Evolutionary conservation across 2,113 vertebrate species (phyloP).

Genomic region (Sinocyclocheilus anophthalmus): DNA sequence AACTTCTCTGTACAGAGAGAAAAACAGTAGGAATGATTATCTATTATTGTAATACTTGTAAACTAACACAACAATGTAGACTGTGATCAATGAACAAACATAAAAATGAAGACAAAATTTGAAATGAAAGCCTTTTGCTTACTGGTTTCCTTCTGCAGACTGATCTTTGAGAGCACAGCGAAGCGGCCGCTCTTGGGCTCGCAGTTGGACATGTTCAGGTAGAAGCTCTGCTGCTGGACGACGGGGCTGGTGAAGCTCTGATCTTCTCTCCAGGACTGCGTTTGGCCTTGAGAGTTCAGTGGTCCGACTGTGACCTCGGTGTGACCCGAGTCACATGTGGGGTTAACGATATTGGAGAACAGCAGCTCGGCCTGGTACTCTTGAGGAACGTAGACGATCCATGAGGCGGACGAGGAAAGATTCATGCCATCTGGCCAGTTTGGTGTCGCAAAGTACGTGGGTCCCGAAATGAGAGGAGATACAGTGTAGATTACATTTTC

Average conservation of each 20-base stretch:
- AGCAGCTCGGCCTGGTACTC: slow-evolving; percentile 73
- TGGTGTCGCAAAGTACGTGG: slow-evolving; percentile 80
- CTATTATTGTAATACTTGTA: too few relatives aligned
- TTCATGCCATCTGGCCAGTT: slow-evolving; percentile 78
- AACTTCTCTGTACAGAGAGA: slow-evolving; percentile 73
- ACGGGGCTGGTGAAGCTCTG: slow-evolving; percentile 64
- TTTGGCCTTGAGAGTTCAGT: slow-evolving; percentile 54
- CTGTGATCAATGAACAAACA: background rate
- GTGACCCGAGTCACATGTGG: slow-evolving; percentile 71
- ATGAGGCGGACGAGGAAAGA: slow-evolving; percentile 77
- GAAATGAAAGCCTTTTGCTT: slow-evolving; percentile 45
- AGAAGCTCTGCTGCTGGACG: slow-evolving; percentile 75
- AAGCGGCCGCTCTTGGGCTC: slow-evolving; percentile 69
- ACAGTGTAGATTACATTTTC: slow-evolving; percentile 83
- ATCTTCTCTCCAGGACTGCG: slow-evolving; percentile 76
- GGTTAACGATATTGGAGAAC: slow-evolving; percentile 77
- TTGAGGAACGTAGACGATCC: slow-evolving; percentile 79
- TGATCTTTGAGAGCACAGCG: slow-evolving; percentile 74
- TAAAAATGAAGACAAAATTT: background rate
- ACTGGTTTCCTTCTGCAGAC: slow-evolving; percentile 71
- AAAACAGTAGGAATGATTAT: background rate
- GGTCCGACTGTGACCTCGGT: slow-evolving; percentile 74
- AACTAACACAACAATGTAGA: background rate
- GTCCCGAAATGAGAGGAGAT: slow-evolving; percentile 64
- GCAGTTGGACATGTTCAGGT: slow-evolving; percentile 91